Percentiles rank a stretch among this genome's conserved stretches.
Evolutionary conservation across 2,113 vertebrate species (phyloP).

Genomic region (Odontophorus gujanensis): DNA sequence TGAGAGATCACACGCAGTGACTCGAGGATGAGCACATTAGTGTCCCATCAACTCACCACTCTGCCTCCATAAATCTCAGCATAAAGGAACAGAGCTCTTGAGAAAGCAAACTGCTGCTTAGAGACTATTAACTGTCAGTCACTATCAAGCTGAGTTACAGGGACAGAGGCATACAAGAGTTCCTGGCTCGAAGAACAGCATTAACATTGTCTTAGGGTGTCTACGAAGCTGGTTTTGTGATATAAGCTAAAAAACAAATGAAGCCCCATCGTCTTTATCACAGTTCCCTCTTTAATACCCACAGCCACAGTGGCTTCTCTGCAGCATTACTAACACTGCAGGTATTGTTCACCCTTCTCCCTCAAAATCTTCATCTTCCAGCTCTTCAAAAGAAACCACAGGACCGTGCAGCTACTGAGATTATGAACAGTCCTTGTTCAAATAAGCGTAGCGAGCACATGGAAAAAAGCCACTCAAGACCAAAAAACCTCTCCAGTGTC

Average conservation of each 20-base stretch:
- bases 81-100: constrained; percentile 12
- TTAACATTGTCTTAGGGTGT: not conserved
- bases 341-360: not conserved
- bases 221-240: rapidly evolving
- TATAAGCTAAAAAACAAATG: not conserved
- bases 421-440: not conserved
- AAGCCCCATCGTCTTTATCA: not conserved
- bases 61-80: constrained; percentile 44
- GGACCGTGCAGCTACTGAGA: not conserved
- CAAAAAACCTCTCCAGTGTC: constrained; percentile 15
- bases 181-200: not conserved
- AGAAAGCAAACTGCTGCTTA: constrained; percentile 24
- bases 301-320: not conserved
- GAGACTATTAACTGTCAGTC: not conserved
- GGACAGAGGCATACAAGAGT: not conserved
- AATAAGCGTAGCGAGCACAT: rapidly evolving
- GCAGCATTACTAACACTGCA: not conserved
- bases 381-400: not conserved
- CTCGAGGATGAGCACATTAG: constrained; percentile 36
- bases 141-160: rapidly evolving
- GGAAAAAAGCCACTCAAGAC: constrained; percentile 40
- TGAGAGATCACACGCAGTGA: not conserved
- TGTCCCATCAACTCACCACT: constrained; percentile 46
- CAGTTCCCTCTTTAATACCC: not conserved
- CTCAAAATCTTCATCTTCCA: not conserved